Percentiles rank a stretch among this genome's conserved stretches.
Evolutionary conservation across 2,888 invertebrate species (phyloP).

Genomic region (Ectobius pallidus): DNA sequence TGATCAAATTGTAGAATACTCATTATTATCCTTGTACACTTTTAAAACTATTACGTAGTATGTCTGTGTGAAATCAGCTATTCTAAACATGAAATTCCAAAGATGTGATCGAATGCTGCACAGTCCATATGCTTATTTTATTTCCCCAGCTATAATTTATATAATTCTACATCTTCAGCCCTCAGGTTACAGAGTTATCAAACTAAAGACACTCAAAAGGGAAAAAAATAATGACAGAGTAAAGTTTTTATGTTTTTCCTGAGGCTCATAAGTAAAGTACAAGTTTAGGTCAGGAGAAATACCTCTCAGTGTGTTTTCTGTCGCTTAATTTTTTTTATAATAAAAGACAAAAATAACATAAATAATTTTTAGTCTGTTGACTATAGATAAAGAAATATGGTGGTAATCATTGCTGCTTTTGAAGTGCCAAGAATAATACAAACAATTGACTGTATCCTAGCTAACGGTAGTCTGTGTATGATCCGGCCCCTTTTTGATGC

Average conservation of each 20-base stretch:
- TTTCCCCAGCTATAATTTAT: no score
- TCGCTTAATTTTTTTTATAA: constrained; percentile 24
- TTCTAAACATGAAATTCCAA: no score
- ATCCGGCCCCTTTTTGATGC: constrained; percentile 41
- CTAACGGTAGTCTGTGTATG: constrained; percentile 35
- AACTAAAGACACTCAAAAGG: not conserved
- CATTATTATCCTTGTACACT: no score
- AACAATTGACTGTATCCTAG: constrained; percentile 34
- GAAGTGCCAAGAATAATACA: constrained; percentile 37
- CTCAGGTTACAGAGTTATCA: not conserved
- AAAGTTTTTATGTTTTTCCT: constrained; percentile 4
- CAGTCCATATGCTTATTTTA: not conserved
- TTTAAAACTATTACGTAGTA: no score
- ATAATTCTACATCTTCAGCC: no score
- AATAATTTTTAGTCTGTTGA: constrained; percentile 27
- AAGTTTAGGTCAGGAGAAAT: constrained; percentile 33
- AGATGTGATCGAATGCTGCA: not conserved
- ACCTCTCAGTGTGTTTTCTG: constrained; percentile 26
- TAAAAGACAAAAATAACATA: constrained; percentile 17
- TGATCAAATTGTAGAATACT: no score
- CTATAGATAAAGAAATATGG: constrained; percentile 15
- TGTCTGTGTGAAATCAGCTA: no score
- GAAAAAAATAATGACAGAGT: not conserved
- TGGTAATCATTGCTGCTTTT: constrained; percentile 32
- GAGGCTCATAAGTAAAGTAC: constrained; percentile 38